phyloP scores from a whole-genome alignment of 53 echinoderm and acorn worm species.

The Antedon mediterranea region DNA sequence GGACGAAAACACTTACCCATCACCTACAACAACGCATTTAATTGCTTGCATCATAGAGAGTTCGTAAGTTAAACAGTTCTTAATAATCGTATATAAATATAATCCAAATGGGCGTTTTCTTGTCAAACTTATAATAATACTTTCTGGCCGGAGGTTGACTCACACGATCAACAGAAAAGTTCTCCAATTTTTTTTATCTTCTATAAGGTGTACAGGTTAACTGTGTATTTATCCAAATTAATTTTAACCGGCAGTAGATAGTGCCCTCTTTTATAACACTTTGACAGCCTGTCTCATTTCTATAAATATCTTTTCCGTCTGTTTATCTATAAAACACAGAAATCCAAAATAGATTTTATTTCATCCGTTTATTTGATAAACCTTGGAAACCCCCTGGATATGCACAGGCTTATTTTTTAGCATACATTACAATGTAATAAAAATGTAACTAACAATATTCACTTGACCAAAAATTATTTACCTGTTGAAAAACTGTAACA shows the following conservation, averaged over 20 bases:
- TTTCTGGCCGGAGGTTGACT: neutral
- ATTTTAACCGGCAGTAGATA: neutral
- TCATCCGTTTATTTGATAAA: no score
- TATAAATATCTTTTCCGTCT: neutral
- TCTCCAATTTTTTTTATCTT: neutral
- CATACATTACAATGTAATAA: no score
- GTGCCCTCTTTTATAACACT: neutral
- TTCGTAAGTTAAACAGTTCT: neutral
- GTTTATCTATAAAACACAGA: neutral
- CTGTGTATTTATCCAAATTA: neutral
- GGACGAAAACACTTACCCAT: slow-evolving; percentile 45
- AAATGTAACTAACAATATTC: no score
- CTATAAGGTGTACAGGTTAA: neutral
- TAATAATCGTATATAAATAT: neutral
- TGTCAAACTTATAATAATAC: neutral
- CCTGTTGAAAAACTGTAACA: no score
- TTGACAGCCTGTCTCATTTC: neutral
- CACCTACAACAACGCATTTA: slow-evolving; percentile 82
- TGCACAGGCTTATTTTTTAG: no score
- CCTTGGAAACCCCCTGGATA: no score
- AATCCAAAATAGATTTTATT: neutral
- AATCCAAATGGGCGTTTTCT: neutral
- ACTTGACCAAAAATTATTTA: no score
- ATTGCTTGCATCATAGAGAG: slow-evolving; percentile 52
- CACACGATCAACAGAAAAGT: neutral